Conservation (phyloP, 2,113 vertebrate species). For the Cavia porcellus region DNA sequence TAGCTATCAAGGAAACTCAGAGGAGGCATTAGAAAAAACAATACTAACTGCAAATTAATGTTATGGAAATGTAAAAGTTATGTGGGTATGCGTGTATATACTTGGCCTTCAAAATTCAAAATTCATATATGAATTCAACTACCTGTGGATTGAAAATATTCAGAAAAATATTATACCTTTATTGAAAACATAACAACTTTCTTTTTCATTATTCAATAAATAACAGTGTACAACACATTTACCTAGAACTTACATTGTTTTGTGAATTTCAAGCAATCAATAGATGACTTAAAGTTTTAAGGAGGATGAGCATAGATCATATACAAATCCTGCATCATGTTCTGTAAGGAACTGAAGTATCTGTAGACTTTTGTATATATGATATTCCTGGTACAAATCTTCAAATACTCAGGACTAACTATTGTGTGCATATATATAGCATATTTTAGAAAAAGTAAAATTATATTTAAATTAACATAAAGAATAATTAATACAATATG, state of each 20-base stretch:
- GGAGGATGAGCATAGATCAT: not conserved
- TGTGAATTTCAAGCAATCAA: not conserved
- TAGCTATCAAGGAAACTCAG: not conserved
- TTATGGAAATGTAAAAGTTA: not conserved
- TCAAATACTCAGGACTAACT: not conserved
- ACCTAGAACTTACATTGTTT: not conserved
- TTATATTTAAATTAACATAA: not conserved
- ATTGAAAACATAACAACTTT: not conserved
- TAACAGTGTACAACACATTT: not conserved
- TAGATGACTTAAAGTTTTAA: not conserved
- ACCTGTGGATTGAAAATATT: not conserved
- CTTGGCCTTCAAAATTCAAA: not conserved
- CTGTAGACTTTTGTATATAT: not conserved
- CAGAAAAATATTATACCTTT: not conserved
- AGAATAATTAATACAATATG: not conserved
- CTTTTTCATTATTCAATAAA: not conserved
- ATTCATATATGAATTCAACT: not conserved
- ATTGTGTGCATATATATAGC: not conserved
- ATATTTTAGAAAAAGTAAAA: not conserved
- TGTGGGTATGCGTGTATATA: not conserved
- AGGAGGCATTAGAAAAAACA: not conserved
- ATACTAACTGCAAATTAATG: not conserved
- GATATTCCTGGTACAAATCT: not conserved
- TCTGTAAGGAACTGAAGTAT: not conserved
- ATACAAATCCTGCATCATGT: not conserved